Evolutionary conservation across 2,797 vertebrate species (phyloP), one percentile per base, ranked within the genome.

Genomic region (Peromyscus attwateri): DNA sequence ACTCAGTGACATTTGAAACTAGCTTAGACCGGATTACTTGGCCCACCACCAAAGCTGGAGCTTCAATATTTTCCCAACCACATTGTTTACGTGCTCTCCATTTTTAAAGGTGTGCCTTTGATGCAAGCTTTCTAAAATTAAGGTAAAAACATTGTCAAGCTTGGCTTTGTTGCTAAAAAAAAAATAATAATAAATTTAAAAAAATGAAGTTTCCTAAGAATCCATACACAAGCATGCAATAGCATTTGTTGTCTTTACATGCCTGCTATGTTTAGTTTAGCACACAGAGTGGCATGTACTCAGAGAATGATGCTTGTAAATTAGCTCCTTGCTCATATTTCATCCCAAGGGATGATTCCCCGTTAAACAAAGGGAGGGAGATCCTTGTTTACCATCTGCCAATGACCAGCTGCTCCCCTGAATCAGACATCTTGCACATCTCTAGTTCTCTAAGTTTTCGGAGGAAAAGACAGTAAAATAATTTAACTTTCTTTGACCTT

Each of bases 321-420:
- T 82, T 40, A 91, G 82, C 0, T 71, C 12, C 9, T 73, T 37
- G 29, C 34, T 93, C 21, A 3, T 57, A 73, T 68, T 68, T 93
- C 68, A 79, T 46, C 87, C 92, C 77, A 93, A 88, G 29, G 0
- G 29, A 79, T 21, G 4, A 94, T 60, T 81, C 12, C 25, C n/a
- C 37, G 81, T 1, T 88, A 81, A 91, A 76, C 77, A 88, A 76
- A 87, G 9, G 40, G 25, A 93, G 14, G 34, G 55, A 49, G 10
- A 25, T 43, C 14, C 25, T 49, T 68, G 40, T 29, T 97, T 89
- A 98, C 98, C 99, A 99, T 98, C 98, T 99, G 99, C 98, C 98
- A 97, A 96, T 98, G 98, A 98, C 97, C 98, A 99, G 98, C 98
- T 99, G 99, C 98, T 99, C 98, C 98, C 95, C 97, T 98, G 98